phyloP scores from a whole-genome alignment of 1,140 invertebrate genomes.

The Branchinecta lindahli region DNA sequence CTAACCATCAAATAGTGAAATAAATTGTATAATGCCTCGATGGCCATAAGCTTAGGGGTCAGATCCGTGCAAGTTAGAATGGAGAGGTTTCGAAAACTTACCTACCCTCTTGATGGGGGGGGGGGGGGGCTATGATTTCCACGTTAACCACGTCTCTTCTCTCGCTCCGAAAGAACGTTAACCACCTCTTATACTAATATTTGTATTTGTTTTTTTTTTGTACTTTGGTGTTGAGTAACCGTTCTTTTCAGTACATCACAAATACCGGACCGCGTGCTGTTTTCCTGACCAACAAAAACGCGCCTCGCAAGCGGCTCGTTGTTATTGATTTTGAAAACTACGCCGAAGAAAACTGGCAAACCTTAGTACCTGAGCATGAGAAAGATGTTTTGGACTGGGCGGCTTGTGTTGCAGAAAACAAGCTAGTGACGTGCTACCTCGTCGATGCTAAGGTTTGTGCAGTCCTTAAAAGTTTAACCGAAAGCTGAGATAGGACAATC shows the following conservation, averaged over 20 bases:
- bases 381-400: conserved; percentile 81
- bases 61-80: no score
- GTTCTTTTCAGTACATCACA: conserved; percentile 60
- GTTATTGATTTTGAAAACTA: conserved; percentile 71
- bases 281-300: conserved; percentile 85
- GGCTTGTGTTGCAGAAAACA: conserved; percentile 60
- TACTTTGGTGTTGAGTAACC: conserved; percentile 1
- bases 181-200: not conserved
- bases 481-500: not conserved
- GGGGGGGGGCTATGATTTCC: no score
- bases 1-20: no score
- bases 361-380: conserved; percentile 65
- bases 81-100: no score
- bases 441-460: conserved; percentile 75
- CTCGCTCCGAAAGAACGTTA: not conserved
- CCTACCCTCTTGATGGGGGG: no score
- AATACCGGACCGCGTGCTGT: conserved; percentile 67
- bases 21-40: no score
- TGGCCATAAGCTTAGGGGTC: no score
- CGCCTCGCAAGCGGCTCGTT: conserved; percentile 76
- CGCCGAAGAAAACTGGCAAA: conserved; percentile 60
- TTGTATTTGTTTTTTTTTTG: not conserved
- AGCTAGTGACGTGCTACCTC: conserved; percentile 78
- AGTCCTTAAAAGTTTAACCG: not conserved
- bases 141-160: no score